These are phyloP conservation scores for Macroglossus sobrinus DNA, from an alignment of 2,113 vertebrate species.

Conservation along the genomic window DNA sequence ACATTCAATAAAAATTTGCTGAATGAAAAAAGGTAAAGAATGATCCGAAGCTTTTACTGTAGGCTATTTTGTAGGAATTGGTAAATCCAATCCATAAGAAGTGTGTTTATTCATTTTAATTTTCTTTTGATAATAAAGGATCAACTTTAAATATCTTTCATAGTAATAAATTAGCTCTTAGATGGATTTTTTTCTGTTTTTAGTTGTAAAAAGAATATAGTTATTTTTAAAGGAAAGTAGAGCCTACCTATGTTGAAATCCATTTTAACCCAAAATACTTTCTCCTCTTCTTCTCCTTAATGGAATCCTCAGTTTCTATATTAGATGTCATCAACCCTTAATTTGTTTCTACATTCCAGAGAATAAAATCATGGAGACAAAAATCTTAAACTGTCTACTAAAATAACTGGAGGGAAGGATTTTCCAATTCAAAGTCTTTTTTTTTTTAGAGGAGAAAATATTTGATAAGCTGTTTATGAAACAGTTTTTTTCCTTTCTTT, in stretches of 20 bases:
- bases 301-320: neutral
- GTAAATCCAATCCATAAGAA: neutral
- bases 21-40: neutral
- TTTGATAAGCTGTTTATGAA: neutral
- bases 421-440: neutral
- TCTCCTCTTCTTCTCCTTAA: neutral
- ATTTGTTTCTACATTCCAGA: neutral
- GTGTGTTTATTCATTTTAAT: neutral
- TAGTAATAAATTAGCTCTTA: neutral
- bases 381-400: neutral
- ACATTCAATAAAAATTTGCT: conserved; percentile 10
- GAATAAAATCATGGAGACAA: conserved; percentile 29
- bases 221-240: neutral
- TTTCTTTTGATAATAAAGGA: neutral
- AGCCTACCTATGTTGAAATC: neutral
- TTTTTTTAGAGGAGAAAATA: neutral
- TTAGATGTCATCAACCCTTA: neutral
- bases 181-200: neutral
- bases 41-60: conserved; percentile 9
- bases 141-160: neutral
- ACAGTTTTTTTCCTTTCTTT: neutral
- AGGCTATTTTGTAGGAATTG: conserved; percentile 2
- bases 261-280: neutral
- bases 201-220: neutral
- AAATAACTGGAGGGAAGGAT: neutral